A percentile compares a stretch with the other conserved stretches of the same genome.
phyloP scores from a whole-genome alignment of 2,113 vertebrate species.

The Ancistrus triradiatus region DNA sequence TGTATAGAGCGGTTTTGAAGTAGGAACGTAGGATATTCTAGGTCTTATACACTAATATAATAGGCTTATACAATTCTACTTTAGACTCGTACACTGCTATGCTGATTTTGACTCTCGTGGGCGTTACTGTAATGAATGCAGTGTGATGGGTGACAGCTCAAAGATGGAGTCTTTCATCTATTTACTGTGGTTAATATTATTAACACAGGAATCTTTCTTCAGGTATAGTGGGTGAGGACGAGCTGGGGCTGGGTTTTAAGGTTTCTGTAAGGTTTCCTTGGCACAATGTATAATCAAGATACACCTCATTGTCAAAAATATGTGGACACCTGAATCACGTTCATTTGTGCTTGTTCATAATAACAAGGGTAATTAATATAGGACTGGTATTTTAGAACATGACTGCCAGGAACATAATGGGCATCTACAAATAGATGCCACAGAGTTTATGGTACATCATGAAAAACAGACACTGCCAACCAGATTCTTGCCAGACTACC shows the following conservation, averaged over 20 bases:
- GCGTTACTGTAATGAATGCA: constrained; percentile 28
- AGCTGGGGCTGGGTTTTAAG: neutral
- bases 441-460: no score
- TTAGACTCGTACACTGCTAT: constrained; percentile 8
- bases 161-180: constrained; percentile 13
- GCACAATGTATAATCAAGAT: constrained; percentile 45
- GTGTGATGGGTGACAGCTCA: constrained; percentile 18
- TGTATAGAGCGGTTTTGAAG: constrained; percentile 33
- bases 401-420: no score
- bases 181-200: constrained; percentile 33
- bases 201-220: constrained; percentile 49
- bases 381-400: no score
- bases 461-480: no score
- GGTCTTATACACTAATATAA: constrained; percentile 27
- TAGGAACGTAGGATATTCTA: constrained; percentile 37
- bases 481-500: no score
- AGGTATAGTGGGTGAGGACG: constrained; percentile 35
- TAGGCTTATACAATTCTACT: neutral
- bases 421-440: no score
- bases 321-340: neutral
- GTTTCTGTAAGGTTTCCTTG: constrained; percentile 36
- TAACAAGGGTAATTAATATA: no score
- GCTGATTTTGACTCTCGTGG: constrained; percentile 24
- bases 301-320: neutral
- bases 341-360: neutral